Conservation (phyloP, 2,888 invertebrate genomes). For the Nymphalis urticae region DNA sequence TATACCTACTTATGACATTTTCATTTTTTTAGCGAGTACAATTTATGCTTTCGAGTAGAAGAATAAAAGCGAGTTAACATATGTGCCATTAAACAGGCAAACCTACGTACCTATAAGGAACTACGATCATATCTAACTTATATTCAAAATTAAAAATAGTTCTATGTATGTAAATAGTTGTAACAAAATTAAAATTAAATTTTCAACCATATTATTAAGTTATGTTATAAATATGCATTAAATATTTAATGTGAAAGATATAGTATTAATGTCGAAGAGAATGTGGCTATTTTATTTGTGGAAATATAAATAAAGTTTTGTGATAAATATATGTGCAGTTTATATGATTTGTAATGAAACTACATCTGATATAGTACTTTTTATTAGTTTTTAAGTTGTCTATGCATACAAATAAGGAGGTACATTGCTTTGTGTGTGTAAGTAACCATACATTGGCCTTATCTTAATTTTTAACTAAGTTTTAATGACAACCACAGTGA, state of each 20-base stretch:
- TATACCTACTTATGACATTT: slow-evolving; percentile 23
- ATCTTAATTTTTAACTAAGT: slow-evolving; percentile 47
- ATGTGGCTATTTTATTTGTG: slow-evolving; percentile 15
- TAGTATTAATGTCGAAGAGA: slow-evolving; percentile 5
- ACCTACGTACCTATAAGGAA: slow-evolving; percentile 45
- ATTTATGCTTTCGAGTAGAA: slow-evolving; percentile 23
- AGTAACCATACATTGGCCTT: slow-evolving; percentile 57
- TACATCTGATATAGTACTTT: slow-evolving; percentile 50
- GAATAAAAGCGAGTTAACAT: slow-evolving; percentile 21
- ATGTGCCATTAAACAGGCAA: slow-evolving; percentile 75
- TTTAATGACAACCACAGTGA: slow-evolving; percentile 10
- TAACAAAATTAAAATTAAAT: slow-evolving; percentile 3
- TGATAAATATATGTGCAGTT: slow-evolving; percentile 23
- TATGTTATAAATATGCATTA: slow-evolving; percentile 14
- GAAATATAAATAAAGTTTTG: slow-evolving; percentile 25
- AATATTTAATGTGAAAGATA: slow-evolving; percentile 12
- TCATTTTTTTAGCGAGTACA: slow-evolving; percentile 35
- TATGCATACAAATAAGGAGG: slow-evolving; percentile 63
- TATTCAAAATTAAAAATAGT: slow-evolving; percentile 32
- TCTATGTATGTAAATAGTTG: slow-evolving; percentile 17
- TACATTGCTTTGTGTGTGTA: slow-evolving; percentile 66
- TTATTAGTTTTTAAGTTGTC: slow-evolving; percentile 57
- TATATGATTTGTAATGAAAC: slow-evolving; percentile 13
- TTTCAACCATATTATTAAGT: slow-evolving; percentile 1
- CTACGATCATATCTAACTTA: slow-evolving; percentile 38